Percentiles rank a stretch among this genome's conserved stretches.
Evolutionary conservation across 2,113 vertebrate genomes (phyloP).

Genomic region (Erythrocebus patas): DNA sequence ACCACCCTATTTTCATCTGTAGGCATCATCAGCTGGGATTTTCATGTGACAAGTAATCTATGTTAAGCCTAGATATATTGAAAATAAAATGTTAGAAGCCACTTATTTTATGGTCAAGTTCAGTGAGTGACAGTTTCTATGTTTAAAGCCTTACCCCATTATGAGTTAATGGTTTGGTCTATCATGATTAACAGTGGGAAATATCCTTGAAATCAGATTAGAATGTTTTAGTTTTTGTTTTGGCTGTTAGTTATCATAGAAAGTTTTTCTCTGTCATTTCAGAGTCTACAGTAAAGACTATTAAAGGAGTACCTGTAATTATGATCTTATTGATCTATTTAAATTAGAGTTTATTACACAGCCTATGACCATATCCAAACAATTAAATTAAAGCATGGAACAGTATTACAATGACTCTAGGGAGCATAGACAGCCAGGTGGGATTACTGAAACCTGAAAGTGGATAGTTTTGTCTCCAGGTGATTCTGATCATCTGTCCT

Average conservation of each 20-base stretch:
- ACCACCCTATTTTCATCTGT: neutral
- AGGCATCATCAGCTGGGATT: neutral
- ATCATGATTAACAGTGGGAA: neutral
- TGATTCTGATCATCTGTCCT: neutral
- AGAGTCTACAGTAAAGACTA: neutral
- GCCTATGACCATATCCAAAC: neutral
- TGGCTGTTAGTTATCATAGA: neutral
- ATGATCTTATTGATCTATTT: neutral
- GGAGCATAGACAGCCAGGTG: neutral
- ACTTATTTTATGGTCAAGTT: neutral
- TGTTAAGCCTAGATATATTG: neutral
- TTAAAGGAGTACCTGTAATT: neutral
- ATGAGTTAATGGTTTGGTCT: slow-evolving; percentile 2
- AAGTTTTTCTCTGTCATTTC: neutral
- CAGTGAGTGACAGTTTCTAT: neutral
- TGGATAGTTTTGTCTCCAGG: neutral
- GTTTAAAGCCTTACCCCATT: neutral
- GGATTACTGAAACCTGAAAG: neutral
- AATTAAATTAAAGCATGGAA: neutral
- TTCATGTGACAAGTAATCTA: neutral
- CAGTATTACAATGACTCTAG: neutral
- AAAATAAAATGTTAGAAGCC: neutral
- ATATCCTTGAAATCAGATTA: neutral
- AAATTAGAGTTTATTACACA: neutral
- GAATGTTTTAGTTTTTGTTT: neutral